Evolutionary conservation across 2,113 vertebrate species (phyloP), one percentile per base, ranked within the genome.

Genomic region (Peromyscus polionotus): DNA sequence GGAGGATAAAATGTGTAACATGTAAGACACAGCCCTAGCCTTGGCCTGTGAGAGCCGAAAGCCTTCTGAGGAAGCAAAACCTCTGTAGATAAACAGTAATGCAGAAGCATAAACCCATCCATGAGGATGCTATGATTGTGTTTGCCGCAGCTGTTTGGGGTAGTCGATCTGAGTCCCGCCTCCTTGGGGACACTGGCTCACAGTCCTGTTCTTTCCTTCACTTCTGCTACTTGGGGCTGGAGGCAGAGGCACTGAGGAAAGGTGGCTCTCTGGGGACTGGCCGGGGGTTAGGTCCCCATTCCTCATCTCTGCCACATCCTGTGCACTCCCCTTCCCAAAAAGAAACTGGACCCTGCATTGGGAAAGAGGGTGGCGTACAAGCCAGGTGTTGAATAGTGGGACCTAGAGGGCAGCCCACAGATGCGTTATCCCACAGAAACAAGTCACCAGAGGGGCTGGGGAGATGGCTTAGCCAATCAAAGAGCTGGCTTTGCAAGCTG

Each of bases 261-360:
- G 3, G 1, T 0, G 85, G 14, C 19, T 31, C 39, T 1, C 2
- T 7, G 1, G 9, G 7, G 31, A 1, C 1, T 4, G 28, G 7
- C 13, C 11, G 3, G 2, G 36, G n/a, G 0, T 7, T 14, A 17
- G 81, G n/a, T 11, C 70, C 68, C 42, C 8, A 12, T 13, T 75
- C 14, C 9, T 28, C 70, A 54, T 51, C 5, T 5, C 9, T 1
- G 42, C 19, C 10, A 39, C 24, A 42, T 16, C 13, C n/a, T 28
- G 57, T 63, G 12, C 4, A 2, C 24, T 28, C 57, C n/a, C 57
- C 57, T 42, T 10, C 45, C 28, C 9, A 12, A 16, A 33, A 31
- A 61, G 72, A 81, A 63, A 9, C 24, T 24, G 10, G 36, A 33
- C 1, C 13, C 3, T 12, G 1, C 28, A 22, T 11, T 42, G 33